Conservation (phyloP, 1,140 invertebrate species). For the Caenorhabditis latens region DNA sequence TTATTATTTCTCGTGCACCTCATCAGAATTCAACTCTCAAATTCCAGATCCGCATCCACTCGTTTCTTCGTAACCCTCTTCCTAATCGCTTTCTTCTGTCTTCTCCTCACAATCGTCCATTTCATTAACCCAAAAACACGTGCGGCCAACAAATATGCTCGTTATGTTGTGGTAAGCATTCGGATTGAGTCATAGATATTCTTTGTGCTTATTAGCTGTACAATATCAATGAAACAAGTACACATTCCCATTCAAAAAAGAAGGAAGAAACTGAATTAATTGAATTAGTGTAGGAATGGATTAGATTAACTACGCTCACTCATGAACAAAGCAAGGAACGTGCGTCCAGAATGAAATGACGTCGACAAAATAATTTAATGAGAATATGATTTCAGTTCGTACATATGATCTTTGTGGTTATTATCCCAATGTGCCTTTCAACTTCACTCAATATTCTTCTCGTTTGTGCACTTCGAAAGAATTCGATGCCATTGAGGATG, state of each 20-base stretch:
- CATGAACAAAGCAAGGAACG: too few species aligned
- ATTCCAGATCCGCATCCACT: slow-evolving; percentile 41
- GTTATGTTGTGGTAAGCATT: slow-evolving; percentile 37
- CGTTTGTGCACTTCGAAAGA: slow-evolving; percentile 32
- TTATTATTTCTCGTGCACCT: background rate
- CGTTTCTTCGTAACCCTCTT: slow-evolving; percentile 48
- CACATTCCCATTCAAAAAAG: too few species aligned
- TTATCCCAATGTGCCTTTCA: slow-evolving; percentile 29
- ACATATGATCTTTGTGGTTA: slow-evolving; percentile 41
- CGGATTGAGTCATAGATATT: background rate
- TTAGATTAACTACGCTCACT: background rate
- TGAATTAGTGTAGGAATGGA: background rate
- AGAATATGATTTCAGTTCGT: background rate
- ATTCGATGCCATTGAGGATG: slow-evolving; percentile 27
- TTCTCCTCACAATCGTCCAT: slow-evolving; percentile 40
- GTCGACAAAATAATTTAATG: background rate
- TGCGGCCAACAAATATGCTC: slow-evolving; percentile 41
- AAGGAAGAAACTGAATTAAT: background rate
- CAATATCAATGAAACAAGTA: too few species aligned
- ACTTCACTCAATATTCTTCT: slow-evolving; percentile 34
- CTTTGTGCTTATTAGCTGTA: too few species aligned
- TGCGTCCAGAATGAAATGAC: background rate
- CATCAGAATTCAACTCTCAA: background rate
- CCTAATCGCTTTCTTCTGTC: slow-evolving; percentile 21
- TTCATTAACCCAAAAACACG: slow-evolving; percentile 46